These are phyloP conservation scores for Rhynchonycteris naso DNA, from an alignment of 2,797 vertebrate genomes.

Conservation along the genomic window DNA sequence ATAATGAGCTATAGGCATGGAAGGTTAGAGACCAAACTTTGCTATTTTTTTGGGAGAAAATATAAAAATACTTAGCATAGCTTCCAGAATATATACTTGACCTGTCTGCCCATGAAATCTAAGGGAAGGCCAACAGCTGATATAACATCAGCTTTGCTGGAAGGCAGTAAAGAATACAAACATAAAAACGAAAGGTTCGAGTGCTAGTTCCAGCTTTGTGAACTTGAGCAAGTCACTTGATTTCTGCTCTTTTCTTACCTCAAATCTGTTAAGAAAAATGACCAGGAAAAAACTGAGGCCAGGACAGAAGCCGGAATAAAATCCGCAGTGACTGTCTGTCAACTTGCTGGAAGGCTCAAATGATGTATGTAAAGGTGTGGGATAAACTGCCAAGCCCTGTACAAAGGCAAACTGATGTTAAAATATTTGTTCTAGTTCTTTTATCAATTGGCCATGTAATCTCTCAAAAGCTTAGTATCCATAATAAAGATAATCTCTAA, in stretches of 20 bases:
- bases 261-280: neutral
- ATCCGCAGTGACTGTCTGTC: neutral
- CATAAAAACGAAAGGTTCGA: neutral
- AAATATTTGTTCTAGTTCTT: slow-evolving; percentile 41
- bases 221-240: neutral
- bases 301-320: neutral
- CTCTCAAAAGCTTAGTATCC: slow-evolving; percentile 31
- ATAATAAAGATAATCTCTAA: neutral
- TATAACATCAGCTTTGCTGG: neutral
- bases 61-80: slow-evolving; percentile 6
- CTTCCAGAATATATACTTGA: neutral
- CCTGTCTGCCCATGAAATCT: neutral
- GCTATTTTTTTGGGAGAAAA: neutral
- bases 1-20: neutral
- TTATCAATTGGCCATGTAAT: neutral
- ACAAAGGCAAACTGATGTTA: neutral
- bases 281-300: neutral
- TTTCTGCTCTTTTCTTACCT: neutral
- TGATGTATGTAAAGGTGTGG: neutral
- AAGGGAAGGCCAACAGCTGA: neutral
- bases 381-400: neutral
- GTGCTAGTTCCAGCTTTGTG: neutral
- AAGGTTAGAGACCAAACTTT: neutral
- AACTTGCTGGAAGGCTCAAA: neutral
- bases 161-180: neutral